These are phyloP conservation scores for Atlantisia rogersi DNA, from an alignment of 2,113 vertebrate species.

Conservation along the genomic window DNA sequence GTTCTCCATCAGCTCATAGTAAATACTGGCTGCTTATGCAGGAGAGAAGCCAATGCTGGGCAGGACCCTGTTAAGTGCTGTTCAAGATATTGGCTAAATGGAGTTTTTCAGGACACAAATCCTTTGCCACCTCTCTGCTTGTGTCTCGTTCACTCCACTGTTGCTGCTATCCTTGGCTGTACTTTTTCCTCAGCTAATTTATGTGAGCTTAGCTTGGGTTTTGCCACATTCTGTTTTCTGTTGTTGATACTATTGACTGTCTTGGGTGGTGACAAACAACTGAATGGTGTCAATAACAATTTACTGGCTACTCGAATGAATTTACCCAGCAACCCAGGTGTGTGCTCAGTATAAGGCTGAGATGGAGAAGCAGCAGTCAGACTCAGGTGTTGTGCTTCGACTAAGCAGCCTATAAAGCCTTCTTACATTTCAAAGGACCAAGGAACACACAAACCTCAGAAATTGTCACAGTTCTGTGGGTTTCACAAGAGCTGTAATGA, in stretches of 20 bases:
- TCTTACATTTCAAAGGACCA: not conserved
- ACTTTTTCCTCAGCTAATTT: not conserved
- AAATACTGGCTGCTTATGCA: not conserved
- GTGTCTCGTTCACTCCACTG: not conserved
- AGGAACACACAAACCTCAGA: not conserved
- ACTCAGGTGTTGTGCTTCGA: not conserved
- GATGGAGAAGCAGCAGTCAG: not conserved
- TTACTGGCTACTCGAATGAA: constrained; percentile 49
- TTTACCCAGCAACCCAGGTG: not conserved
- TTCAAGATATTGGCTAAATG: accelerated
- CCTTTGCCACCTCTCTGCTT: not conserved
- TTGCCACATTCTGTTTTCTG: not conserved
- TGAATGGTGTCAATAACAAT: constrained; percentile 23
- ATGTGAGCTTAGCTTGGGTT: not conserved
- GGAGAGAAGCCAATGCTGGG: not conserved
- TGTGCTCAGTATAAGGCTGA: not conserved
- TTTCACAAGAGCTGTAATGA: not conserved
- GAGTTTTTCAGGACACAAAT: not conserved
- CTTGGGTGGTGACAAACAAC: constrained; percentile 39
- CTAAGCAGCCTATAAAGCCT: not conserved
- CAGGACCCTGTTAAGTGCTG: not conserved
- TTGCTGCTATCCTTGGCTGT: not conserved
- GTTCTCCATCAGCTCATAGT: not conserved
- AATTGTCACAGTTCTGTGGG: not conserved
- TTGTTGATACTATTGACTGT: constrained; percentile 21